Percentiles rank a stretch among this genome's conserved stretches.
These are phyloP conservation scores for Pampusana beccarii DNA, from an alignment of 2,113 vertebrate species.

Conservation along the genomic window DNA sequence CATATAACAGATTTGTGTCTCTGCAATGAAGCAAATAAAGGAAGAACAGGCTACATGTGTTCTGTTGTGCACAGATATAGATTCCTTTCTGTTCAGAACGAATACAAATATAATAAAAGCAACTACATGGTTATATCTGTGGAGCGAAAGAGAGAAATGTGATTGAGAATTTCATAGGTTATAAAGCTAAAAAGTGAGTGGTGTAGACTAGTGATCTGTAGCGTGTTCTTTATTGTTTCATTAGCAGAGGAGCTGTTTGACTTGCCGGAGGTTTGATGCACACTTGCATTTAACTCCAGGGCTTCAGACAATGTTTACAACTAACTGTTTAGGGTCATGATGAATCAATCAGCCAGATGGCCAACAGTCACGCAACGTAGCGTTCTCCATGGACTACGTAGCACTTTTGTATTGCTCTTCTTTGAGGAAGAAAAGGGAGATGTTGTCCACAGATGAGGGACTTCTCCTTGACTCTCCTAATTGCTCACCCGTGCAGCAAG, in stretches of 20 bases:
- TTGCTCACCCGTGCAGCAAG: slow-evolving; percentile 40
- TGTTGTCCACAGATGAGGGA: slow-evolving; percentile 1
- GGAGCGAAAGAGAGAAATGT: background rate
- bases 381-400: background rate
- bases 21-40: background rate
- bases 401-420: background rate
- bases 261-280: background rate
- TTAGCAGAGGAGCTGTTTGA: background rate
- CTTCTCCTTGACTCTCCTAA: slow-evolving; percentile 22
- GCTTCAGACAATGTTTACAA: background rate
- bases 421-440: background rate
- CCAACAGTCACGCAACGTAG: background rate
- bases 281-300: background rate
- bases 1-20: background rate
- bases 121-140: background rate
- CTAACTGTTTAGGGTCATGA: background rate
- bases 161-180: background rate
- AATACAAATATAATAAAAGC: background rate
- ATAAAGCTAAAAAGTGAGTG: background rate
- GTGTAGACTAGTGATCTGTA: background rate
- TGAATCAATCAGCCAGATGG: slow-evolving; percentile 53
- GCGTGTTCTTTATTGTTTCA: background rate
- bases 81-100: background rate
- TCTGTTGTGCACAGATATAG: background rate
- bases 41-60: background rate